A percentile compares a stretch with the other conserved stretches of the same genome.
Conservation (phyloP, 2,797 vertebrate species). For the Pseudochirops corinnae region DNA sequence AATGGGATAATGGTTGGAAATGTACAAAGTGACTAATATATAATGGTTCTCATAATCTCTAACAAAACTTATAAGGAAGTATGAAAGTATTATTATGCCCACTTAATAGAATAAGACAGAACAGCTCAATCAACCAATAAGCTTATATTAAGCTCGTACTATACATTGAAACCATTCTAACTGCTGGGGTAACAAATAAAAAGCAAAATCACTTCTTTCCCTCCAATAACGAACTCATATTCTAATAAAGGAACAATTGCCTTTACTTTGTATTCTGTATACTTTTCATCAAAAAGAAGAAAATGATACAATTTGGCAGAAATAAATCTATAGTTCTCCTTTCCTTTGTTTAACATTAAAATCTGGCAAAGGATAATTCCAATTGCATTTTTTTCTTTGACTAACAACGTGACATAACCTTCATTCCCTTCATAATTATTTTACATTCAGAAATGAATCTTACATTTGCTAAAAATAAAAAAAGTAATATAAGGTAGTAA, state of each 20-base stretch:
- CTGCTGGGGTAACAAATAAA: background rate
- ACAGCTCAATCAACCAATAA: background rate
- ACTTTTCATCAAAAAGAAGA: background rate
- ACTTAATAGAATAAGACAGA: background rate
- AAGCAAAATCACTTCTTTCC: background rate
- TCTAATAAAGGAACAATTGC: background rate
- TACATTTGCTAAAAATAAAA: slow-evolving; percentile 10
- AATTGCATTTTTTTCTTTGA: slow-evolving; percentile 13
- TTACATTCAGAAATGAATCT: slow-evolving; percentile 23
- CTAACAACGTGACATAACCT: background rate
- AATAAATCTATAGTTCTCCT: background rate
- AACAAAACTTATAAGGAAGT: background rate
- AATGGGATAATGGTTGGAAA: background rate
- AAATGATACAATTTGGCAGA: background rate
- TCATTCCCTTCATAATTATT: slow-evolving; percentile 10
- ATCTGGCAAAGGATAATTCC: background rate
- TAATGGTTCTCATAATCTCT: background rate
- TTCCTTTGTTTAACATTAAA: slow-evolving; percentile 3
- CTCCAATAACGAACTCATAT: background rate
- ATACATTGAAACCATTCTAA: background rate
- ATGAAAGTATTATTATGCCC: background rate
- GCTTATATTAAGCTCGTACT: background rate
- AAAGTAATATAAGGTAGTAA: background rate
- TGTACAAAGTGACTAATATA: background rate
- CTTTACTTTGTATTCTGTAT: slow-evolving; percentile 12